These are phyloP conservation scores for Drosophila phalerata DNA, from an alignment of 2,888 invertebrate species.

Conservation along the genomic window DNA sequence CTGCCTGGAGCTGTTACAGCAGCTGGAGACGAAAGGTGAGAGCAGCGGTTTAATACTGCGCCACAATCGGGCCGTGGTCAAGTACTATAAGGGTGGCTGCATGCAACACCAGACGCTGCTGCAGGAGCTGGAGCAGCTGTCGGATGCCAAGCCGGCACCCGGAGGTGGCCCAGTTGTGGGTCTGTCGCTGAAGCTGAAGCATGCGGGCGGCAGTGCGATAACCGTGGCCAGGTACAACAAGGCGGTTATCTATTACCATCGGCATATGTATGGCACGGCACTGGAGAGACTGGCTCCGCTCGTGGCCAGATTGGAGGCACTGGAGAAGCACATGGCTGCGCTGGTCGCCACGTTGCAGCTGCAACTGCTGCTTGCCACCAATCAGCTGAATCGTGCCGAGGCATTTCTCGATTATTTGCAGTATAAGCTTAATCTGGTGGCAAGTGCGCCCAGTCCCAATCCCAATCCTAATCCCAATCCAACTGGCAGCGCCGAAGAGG, in stretches of 20 bases:
- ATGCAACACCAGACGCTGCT: constrained; percentile 91
- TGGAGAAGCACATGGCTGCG: constrained; percentile 80
- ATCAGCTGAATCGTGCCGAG: constrained; percentile 83
- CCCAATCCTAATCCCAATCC: constrained; percentile 40
- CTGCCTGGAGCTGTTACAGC: constrained; percentile 79
- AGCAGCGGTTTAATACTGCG: constrained; percentile 73
- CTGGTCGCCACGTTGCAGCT: constrained; percentile 83
- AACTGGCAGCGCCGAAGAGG: constrained; percentile 31
- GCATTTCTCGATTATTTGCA: constrained; percentile 83
- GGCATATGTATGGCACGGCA: constrained; percentile 83
- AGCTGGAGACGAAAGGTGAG: constrained; percentile 78
- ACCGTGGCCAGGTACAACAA: constrained; percentile 82
- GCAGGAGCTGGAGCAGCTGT: constrained; percentile 87
- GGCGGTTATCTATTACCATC: constrained; percentile 84
- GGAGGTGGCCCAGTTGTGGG: constrained; percentile 21
- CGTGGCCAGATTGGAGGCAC: constrained; percentile 75
- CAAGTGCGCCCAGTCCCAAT: constrained; percentile 61
- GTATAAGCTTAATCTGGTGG: constrained; percentile 74
- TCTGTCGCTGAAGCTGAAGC: constrained; percentile 65
- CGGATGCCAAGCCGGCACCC: constrained; percentile 43
- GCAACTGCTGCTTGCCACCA: constrained; percentile 82
- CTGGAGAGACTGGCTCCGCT: constrained; percentile 80
- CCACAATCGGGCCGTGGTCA: constrained; percentile 94
- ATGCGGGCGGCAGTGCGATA: constrained; percentile 50
- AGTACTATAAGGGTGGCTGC: constrained; percentile 91